Evolutionary conservation across 2,888 invertebrate genomes (phyloP).

Genomic region (Chromoteleia sp.): DNA sequence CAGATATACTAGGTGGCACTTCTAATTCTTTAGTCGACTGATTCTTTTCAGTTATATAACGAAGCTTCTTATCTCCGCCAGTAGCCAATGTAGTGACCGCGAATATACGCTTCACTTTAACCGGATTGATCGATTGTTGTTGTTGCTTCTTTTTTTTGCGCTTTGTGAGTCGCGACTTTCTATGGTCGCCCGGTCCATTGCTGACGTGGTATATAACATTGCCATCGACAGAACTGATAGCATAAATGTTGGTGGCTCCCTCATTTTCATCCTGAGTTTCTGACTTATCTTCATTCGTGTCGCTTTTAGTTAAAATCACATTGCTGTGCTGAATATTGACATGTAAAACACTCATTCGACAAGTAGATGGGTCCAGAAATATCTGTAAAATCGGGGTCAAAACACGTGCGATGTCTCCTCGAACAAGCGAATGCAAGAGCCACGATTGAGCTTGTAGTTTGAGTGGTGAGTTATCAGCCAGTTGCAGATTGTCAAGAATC

Average conservation of each 20-base stretch:
- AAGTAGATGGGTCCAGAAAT: slow-evolving; percentile 91
- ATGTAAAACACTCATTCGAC: slow-evolving; percentile 92
- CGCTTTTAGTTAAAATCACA: slow-evolving; percentile 80
- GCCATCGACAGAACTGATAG: slow-evolving; percentile 93
- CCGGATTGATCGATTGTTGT: slow-evolving; percentile 81
- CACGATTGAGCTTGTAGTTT: slow-evolving; percentile 90
- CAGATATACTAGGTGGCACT: slow-evolving; percentile 85
- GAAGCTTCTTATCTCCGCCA: slow-evolving; percentile 83
- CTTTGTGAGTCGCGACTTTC: slow-evolving; percentile 72
- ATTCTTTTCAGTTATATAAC: slow-evolving; percentile 84
- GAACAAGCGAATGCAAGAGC: slow-evolving; percentile 90
- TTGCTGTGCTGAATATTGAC: slow-evolving; percentile 87
- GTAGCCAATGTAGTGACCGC: slow-evolving; percentile 86
- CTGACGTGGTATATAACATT: slow-evolving; percentile 89
- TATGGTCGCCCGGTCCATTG: slow-evolving; percentile 82
- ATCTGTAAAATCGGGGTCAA: slow-evolving; percentile 91
- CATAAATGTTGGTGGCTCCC: slow-evolving; percentile 88
- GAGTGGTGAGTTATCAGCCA: slow-evolving; percentile 86
- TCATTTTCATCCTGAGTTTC: slow-evolving; percentile 81
- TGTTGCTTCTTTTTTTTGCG: slow-evolving; percentile 77
- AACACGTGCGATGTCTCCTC: slow-evolving; percentile 91
- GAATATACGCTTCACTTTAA: slow-evolving; percentile 85
- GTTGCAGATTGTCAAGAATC: slow-evolving; percentile 89
- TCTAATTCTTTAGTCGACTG: slow-evolving; percentile 85
- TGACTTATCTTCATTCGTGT: slow-evolving; percentile 78